Percentiles rank a stretch among this genome's conserved stretches.
Conservation (phyloP, 2,113 vertebrate species). For the Tenrec ecaudatus region DNA sequence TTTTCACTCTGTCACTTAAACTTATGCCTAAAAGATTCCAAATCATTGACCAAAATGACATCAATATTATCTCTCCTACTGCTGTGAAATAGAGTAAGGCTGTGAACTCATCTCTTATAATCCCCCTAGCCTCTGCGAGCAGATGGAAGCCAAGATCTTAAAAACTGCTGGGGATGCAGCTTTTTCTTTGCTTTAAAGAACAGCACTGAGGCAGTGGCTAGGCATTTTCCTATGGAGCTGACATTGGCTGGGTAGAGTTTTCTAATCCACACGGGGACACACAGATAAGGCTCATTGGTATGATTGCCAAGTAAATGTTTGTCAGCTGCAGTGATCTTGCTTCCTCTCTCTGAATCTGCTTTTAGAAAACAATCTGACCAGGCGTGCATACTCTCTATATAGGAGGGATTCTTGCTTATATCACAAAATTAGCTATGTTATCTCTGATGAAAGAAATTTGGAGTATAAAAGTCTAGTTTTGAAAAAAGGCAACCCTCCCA, state of each 20-base stretch:
- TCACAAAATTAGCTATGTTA: conserved; percentile 35
- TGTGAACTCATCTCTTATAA: conserved; percentile 34
- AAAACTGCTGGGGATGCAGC: conserved; percentile 51
- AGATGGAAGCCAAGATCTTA: conserved; percentile 51
- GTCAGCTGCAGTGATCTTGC: conserved; percentile 41
- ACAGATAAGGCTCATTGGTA: conserved; percentile 56
- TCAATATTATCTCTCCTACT: conserved; percentile 43
- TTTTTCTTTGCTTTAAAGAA: conserved; percentile 60
- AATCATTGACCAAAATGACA: conserved; percentile 25
- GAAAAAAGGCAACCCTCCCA: conserved; percentile 6
- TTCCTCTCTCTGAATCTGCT: conserved; percentile 37
- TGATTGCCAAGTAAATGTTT: conserved; percentile 45
- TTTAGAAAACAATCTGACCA: conserved; percentile 39
- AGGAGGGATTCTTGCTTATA: conserved; percentile 4
- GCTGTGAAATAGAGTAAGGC: conserved; percentile 37
- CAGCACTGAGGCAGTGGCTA: conserved; percentile 36
- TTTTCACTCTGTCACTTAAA: conserved; percentile 37
- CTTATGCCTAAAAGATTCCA: conserved; percentile 14
- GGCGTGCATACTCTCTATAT: background rate
- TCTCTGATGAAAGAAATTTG: conserved; percentile 28
- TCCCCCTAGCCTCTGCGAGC: conserved; percentile 38
- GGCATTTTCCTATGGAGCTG: conserved; percentile 60
- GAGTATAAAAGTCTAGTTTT: background rate
- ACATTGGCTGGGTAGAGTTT: conserved; percentile 44
- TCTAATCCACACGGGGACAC: conserved; percentile 53